phyloP scores from a whole-genome alignment of 2,797 vertebrate genomes.

The Sternotherus odoratus region DNA sequence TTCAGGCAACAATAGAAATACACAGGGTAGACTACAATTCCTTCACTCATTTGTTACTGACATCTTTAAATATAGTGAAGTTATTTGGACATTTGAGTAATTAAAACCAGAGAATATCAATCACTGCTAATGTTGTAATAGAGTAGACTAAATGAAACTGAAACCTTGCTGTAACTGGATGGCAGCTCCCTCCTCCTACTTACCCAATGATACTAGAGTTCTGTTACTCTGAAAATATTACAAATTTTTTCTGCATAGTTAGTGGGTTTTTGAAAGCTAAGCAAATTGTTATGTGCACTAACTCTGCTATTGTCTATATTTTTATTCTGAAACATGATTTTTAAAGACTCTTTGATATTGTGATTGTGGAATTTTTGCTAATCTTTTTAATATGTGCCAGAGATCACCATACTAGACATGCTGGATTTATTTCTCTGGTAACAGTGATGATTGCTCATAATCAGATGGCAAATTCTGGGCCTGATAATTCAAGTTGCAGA shows the following conservation, averaged over 20 bases:
- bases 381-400: not conserved
- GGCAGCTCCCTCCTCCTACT: not conserved
- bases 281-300: not conserved
- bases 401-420: not conserved
- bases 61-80: constrained; percentile 24
- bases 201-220: not conserved
- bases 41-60: not conserved
- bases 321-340: not conserved
- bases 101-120: constrained; percentile 7
- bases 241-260: not conserved
- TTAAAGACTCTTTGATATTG: not conserved
- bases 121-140: constrained; percentile 20
- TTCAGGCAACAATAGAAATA: constrained; percentile 45
- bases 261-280: not conserved
- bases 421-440: not conserved
- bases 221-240: not conserved
- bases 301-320: not conserved
- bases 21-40: constrained; percentile 33
- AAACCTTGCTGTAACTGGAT: not conserved
- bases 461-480: not conserved
- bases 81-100: constrained; percentile 48
- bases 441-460: not conserved
- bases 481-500: not conserved
- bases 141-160: constrained; percentile 13
- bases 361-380: not conserved